Evolutionary conservation across 2,113 vertebrate genomes (phyloP), one percentile per base, ranked within the genome.

Genomic region (Psilopsiagon aymara): DNA sequence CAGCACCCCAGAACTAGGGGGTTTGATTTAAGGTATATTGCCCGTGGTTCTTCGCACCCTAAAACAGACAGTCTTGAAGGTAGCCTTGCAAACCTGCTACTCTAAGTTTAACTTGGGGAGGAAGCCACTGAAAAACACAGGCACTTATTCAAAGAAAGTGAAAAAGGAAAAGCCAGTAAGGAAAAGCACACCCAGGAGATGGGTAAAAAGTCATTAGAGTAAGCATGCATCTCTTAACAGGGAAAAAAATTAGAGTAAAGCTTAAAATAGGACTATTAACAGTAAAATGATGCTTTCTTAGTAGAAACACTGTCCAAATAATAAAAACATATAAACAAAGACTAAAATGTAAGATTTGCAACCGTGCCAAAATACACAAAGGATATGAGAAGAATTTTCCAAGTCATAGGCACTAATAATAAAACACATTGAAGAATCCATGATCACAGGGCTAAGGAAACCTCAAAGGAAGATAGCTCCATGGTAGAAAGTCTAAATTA

Each of bases 131-230:
- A 31, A 82, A 52, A 27, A 16, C 25, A 85, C 21, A 66, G 27
- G 25, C 7, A 5, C 11, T 85, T 52, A 25, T 79, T 92, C 63
- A 78, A 92, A 88, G 64, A 91, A 82, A 82, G 83, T 81, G 53
- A 64, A 68, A 87, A 71, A 82, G 66, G 29, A 82, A 93, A 95
- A 94, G 33, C 43, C 35, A 79, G 16, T 75, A 83, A 83, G 44
- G 62, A 91, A 90, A 92, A 87, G 74, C 55, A 94, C 60, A 83
- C 78, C 52, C 91, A 75, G 47, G 74, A 94, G 90, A 78, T 33
- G 25, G 66, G 62, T 44, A 91, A 87, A 41, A 79, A 82, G 59
- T 59, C 41, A 11, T 94, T 95, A 83, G 60, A 70, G 44, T 81
- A 88, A 82, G 47, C 2, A 1, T 13, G 4, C 10, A 77, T 52